Conservation (phyloP, 2,797 vertebrate genomes). For the Sebastes kiyomatsui region DNA sequence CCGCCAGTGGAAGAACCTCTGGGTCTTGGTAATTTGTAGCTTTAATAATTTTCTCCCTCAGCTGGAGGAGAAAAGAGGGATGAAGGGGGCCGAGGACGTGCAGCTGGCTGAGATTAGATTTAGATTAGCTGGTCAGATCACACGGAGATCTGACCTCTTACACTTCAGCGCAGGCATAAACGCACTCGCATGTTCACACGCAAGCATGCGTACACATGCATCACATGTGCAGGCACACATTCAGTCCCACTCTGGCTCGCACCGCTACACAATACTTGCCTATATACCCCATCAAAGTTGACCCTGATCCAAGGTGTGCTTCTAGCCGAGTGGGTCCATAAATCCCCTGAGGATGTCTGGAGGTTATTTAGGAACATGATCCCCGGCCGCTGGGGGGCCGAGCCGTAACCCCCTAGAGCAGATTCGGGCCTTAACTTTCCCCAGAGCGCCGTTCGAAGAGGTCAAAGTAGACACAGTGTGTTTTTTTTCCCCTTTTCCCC, state of each 20-base stretch:
- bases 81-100: slow-evolving; percentile 53
- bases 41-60: slow-evolving; percentile 90
- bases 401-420: slow-evolving; percentile 32
- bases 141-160: slow-evolving; percentile 49
- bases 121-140: slow-evolving; percentile 50
- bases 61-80: slow-evolving; percentile 78
- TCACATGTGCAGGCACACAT: slow-evolving; percentile 19
- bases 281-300: slow-evolving; percentile 42
- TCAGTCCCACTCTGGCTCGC: neutral
- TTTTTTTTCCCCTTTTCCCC: slow-evolving; percentile 20
- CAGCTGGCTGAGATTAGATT: slow-evolving; percentile 76
- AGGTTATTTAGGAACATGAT: slow-evolving; percentile 69
- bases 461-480: slow-evolving; percentile 59
- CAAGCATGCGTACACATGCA: slow-evolving; percentile 11
- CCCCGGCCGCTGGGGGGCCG: slow-evolving; percentile 30
- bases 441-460: slow-evolving; percentile 35
- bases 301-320: slow-evolving; percentile 46
- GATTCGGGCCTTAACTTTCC: slow-evolving; percentile 35
- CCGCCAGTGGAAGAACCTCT: slow-evolving; percentile 70
- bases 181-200: slow-evolving; percentile 31
- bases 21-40: slow-evolving; percentile 87
- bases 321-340: slow-evolving; percentile 32
- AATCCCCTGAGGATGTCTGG: slow-evolving; percentile 59
- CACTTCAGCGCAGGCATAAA: slow-evolving; percentile 36
- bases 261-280: slow-evolving; percentile 11